phyloP scores from a whole-genome alignment of 2,888 invertebrate genomes.

The Eugnorisma glareosa region DNA sequence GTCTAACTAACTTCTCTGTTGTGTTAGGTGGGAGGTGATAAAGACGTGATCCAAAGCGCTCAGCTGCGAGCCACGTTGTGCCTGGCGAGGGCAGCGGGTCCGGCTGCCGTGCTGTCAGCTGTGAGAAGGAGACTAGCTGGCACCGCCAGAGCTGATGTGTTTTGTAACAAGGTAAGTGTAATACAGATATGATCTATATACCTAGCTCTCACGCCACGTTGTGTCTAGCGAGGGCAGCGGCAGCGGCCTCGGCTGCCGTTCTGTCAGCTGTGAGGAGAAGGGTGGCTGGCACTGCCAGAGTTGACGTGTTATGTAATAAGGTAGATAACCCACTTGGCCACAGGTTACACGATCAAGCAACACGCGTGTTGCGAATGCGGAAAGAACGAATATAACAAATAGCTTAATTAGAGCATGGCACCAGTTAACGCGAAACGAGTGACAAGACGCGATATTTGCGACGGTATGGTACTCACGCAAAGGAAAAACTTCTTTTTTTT shows the following conservation, averaged over 20 bases:
- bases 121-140: slow-evolving; percentile 90
- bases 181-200: too few species aligned
- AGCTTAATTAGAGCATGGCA: not conserved
- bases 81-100: slow-evolving; percentile 92
- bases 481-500: not conserved
- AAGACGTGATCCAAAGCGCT: slow-evolving; percentile 78
- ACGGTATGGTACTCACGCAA: not conserved
- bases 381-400: not conserved
- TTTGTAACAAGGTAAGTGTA: slow-evolving; percentile 83
- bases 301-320: slow-evolving; percentile 89
- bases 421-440: too few species aligned
- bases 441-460: not conserved
- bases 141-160: slow-evolving; percentile 90
- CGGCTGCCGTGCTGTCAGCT: slow-evolving; percentile 92
- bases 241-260: slow-evolving; percentile 93
- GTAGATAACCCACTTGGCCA: slow-evolving; percentile 61
- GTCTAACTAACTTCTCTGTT: not conserved
- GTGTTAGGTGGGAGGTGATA: slow-evolving; percentile 80
- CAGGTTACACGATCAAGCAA: not conserved
- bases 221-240: slow-evolving; percentile 78
- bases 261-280: slow-evolving; percentile 91
- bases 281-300: slow-evolving; percentile 89
- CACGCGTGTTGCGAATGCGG: not conserved
- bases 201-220: too few species aligned
- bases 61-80: slow-evolving; percentile 90